Base-by-base conservation (phyloP, 2,797 vertebrate genomes). In the Sternotherus odoratus region DNA sequence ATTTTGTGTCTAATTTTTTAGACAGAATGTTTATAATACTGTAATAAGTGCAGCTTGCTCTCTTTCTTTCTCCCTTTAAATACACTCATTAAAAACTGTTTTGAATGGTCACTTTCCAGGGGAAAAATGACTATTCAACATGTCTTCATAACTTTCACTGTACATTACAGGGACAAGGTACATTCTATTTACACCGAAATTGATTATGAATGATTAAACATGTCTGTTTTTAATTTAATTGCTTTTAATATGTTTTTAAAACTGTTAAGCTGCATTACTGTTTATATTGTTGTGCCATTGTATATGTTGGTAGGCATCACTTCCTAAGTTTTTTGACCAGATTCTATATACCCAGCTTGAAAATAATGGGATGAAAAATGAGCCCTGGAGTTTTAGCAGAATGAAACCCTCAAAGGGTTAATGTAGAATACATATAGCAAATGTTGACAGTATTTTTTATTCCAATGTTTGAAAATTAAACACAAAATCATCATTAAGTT, bases 381-480 rank as follows among this genome's bases (percentile, higher is more conserved):
- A 95, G 57, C 89, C 88, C 92, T 92, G 93, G 88, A 97, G 89
- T 94, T 91, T 79, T 96, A 85, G 93, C 91, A 96, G 92, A 93
- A 95, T 93, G 93, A 83, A 95, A 95, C 84, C 92, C 80, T 85
- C 85, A 97, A 98, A 92, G 97, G 97, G 98, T 98, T 98, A 98
- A 98, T 96, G 90, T 88, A 96, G 97, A 98, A 97, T 96, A 96
- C 96, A 97, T 98, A 98, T 98, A 98, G 96, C 97, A 98, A 98
- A 98, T 98, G 98, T 98, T 98, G 97, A 98, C 97, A 97, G 97
- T 97, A 95, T 98, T 98, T 98, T 98, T 98, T 98, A 98, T 98
- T 98, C 95, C 97, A 98, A 97, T 98, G 98, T 98, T 98, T 98
- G 97, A 97, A 98, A 98, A 98, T 98, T 97, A 98, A 97, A 97